Conservation (phyloP, 1,140 invertebrate genomes). For the Drosophila mojavensis region DNA sequence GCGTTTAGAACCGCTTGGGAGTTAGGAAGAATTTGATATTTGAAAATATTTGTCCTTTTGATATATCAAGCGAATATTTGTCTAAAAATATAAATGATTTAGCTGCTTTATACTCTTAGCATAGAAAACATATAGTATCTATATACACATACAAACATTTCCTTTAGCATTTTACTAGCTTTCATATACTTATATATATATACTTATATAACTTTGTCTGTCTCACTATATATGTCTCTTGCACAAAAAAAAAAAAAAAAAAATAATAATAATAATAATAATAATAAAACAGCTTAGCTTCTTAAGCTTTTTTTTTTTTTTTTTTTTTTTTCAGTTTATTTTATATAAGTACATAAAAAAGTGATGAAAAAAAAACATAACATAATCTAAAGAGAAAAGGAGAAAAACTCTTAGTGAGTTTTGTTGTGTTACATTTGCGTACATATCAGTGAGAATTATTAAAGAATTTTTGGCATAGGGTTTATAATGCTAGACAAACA, state of each 20-base stretch:
- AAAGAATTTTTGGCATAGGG: too few species aligned
- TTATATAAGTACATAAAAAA: conserved; percentile 6
- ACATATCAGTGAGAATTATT: conserved; percentile 77
- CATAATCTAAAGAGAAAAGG: background rate
- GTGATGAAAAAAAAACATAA: conserved; percentile 20
- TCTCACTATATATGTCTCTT: too few species aligned
- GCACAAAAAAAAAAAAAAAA: too few species aligned
- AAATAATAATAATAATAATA: too few species aligned
- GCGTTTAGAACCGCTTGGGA: conserved; percentile 15
- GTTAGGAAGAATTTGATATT: conserved; percentile 13
- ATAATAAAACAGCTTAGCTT: background rate
- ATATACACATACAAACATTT: background rate
- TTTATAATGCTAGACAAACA: background rate
- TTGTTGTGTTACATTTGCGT: conserved; percentile 74
- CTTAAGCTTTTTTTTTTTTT: too few species aligned
- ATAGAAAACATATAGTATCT: background rate
- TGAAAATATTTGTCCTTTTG: conserved; percentile 3
- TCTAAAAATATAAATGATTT: background rate
- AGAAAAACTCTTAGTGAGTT: conserved; percentile 49
- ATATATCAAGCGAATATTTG: conserved; percentile 1
- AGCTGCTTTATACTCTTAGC: conserved; percentile 2
- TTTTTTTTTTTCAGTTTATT: conserved; percentile 5
- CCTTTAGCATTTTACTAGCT: background rate
- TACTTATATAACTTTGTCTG: background rate
- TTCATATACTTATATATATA: background rate